phyloP scores from a whole-genome alignment of 2,888 invertebrate genomes.

The Sisyra nigra region DNA sequence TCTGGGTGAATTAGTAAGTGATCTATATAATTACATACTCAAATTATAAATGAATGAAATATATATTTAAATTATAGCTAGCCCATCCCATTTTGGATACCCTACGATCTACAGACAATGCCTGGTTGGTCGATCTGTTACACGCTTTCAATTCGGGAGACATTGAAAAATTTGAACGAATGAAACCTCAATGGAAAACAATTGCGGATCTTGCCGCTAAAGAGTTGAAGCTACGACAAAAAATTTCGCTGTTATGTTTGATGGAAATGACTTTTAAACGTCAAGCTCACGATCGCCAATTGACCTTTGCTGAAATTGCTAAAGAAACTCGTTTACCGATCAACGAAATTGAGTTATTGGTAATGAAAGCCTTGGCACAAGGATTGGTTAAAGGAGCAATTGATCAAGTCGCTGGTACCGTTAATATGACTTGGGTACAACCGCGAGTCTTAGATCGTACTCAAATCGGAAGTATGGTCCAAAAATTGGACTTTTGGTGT shows the following conservation, averaged over 20 bases:
- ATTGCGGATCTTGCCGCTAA: conserved; percentile 73
- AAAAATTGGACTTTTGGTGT: conserved; percentile 54
- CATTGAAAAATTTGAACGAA: conserved; percentile 52
- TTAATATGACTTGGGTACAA: conserved; percentile 75
- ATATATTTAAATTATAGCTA: conserved; percentile 35
- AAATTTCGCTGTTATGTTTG: conserved; percentile 86
- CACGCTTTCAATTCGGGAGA: conserved; percentile 79
- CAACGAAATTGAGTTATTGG: conserved; percentile 81
- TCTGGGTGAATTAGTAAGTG: conserved; percentile 74
- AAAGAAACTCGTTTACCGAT: conserved; percentile 66
- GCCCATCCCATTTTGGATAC: conserved; percentile 88
- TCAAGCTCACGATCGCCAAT: conserved; percentile 68
- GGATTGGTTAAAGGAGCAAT: conserved; percentile 88
- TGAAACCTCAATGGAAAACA: conserved; percentile 58
- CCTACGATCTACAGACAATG: conserved; percentile 60
- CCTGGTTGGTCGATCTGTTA: conserved; percentile 78
- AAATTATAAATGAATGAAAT: not conserved
- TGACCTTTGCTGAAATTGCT: conserved; percentile 84
- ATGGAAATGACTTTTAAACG: conserved; percentile 99
- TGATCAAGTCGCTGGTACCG: conserved; percentile 69
- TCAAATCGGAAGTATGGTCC: conserved; percentile 56
- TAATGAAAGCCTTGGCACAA: conserved; percentile 95
- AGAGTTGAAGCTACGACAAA: conserved; percentile 69
- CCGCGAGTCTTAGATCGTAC: conserved; percentile 57
- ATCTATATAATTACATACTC: not conserved